Evolutionary conservation across 2,888 invertebrate genomes (phyloP), one percentile per base, ranked within the genome.

Genomic region (Oscheius sp.): DNA sequence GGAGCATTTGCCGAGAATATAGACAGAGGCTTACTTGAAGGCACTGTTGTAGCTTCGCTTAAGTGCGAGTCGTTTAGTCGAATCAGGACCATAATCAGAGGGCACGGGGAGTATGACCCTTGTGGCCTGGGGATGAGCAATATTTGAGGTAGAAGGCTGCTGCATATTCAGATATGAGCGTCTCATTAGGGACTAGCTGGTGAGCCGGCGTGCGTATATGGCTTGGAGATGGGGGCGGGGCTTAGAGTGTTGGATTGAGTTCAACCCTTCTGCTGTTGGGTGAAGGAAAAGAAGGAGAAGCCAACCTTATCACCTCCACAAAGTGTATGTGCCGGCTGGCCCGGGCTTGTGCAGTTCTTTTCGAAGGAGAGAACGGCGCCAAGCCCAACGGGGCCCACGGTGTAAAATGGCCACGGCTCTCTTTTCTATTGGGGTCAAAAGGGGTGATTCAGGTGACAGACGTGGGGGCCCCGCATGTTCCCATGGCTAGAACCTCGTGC

Each of bases 101-200:
- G 68, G 63, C 29, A 63, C 37, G 11, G 68, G 68, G 5, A 55
- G 37, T 21, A 68, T 68, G 42, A 68, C 68, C 53, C 68, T 53
- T 1, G 68, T 35, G 9, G 68, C 68, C 29, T 53, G 55, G 5
- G 68, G 68, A 68, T 53, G 55, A 55, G 68, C 55, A 68, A 68
- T 68, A 55, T 68, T 68, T 55, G 68, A 68, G 53, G 68, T 68
- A 55, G 68, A 68, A 68, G 68, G 68, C 32, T 68, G 68, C 53
- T 68, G 68, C 68, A 68, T 68, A 68, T 68, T 68, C 68, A 68
- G 53, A 68, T 68, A 68, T 68, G 68, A 68, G 68, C 68, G 68
- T 68, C 68, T 68, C 68, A 68, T 68, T 68, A 68, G 68, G 68
- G 42, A 42, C 42, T 42, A 29, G 55, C 65, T 65, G 65, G 65